These are phyloP conservation scores for Chelidonichthys spinosus DNA, from an alignment of 2,797 vertebrate species.

Conservation along the genomic window DNA sequence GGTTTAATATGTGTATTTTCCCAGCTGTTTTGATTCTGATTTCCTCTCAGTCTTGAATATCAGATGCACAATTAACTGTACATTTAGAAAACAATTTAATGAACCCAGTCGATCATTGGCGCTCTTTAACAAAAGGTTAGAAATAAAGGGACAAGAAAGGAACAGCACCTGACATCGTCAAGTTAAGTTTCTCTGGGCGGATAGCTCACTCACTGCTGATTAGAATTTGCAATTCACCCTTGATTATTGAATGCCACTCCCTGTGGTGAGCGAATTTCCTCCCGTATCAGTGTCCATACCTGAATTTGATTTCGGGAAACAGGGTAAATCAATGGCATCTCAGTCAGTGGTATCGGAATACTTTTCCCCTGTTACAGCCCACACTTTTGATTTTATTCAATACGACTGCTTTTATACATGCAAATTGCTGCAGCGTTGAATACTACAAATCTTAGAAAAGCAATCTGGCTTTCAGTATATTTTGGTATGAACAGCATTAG, in stretches of 20 bases:
- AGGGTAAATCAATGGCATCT: slow-evolving; percentile 48
- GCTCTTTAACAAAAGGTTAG: neutral
- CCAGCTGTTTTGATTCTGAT: slow-evolving; percentile 5
- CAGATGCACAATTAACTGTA: slow-evolving; percentile 13
- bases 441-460: slow-evolving; percentile 29
- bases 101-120: neutral
- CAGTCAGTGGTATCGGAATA: slow-evolving; percentile 43
- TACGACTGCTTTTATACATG: slow-evolving; percentile 11
- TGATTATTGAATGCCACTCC: slow-evolving; percentile 52
- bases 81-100: slow-evolving; percentile 10
- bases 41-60: slow-evolving; percentile 18
- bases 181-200: neutral
- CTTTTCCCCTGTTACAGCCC: slow-evolving; percentile 14
- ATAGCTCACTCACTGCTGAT: slow-evolving; percentile 30
- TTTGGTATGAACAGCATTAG: slow-evolving; percentile 24
- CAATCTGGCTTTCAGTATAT: slow-evolving; percentile 22
- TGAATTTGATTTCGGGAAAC: slow-evolving; percentile 54
- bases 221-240: slow-evolving; percentile 49
- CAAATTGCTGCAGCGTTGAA: slow-evolving; percentile 28
- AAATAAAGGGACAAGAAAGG: neutral
- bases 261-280: slow-evolving; percentile 49
- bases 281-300: slow-evolving; percentile 35
- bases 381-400: slow-evolving; percentile 46
- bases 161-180: neutral
- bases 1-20: slow-evolving; percentile 6